Evolutionary conservation across 92 coral and sea anemone genomes (phyloP), one percentile per base, ranked within the genome.

Genomic region (Epizoanthus stellaris): DNA sequence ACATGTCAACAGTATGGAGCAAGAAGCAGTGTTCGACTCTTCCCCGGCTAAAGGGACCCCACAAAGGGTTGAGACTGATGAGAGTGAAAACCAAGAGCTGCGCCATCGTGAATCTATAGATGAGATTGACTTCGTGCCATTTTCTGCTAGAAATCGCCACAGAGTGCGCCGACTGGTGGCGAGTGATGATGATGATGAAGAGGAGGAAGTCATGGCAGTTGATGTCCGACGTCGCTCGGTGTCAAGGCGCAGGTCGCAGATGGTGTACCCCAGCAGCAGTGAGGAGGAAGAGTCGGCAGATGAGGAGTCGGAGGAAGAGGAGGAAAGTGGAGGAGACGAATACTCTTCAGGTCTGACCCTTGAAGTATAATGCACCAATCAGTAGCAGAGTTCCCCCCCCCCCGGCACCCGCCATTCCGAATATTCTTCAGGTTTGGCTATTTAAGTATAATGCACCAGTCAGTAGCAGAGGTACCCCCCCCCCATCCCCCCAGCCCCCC

Each of bases 221-320:
- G 7, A 12, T 10, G 70, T 42, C 39, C 73, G 42, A 5, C 72
- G 72, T 59, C 64, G 47, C 58, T 45, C 83, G 6, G 14, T 47
- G 19, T 79, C 72, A 5, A 63, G 83, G 21, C 83, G 83, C 4
- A 40, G 83, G 4, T 79, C 83, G 16, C 83, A 79, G 60, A 45
- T 64, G 57, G 38, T 79, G 0, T 79, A 79, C 72, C 72, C 21
- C 42, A 79, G 61, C 20, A 79, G 83, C 59, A 79, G 83, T 19
- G 83, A 79, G 64, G 83, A 77, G 45, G 25, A 49, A 60, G 82
- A 77, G 38, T 40, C 70, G 69, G 15, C 20, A 14, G 56, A 34
- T 54, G 43, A 47, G 40, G 40, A 21, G 12, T 21, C 62, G 6
- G 39, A 47, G 16, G 45, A 40, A 11, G 56, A 39, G 17, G 70